Percentiles rank a stretch among this genome's conserved stretches.
phyloP scores from a whole-genome alignment of 2,888 invertebrate species.

The Drosophila sordidapex region DNA sequence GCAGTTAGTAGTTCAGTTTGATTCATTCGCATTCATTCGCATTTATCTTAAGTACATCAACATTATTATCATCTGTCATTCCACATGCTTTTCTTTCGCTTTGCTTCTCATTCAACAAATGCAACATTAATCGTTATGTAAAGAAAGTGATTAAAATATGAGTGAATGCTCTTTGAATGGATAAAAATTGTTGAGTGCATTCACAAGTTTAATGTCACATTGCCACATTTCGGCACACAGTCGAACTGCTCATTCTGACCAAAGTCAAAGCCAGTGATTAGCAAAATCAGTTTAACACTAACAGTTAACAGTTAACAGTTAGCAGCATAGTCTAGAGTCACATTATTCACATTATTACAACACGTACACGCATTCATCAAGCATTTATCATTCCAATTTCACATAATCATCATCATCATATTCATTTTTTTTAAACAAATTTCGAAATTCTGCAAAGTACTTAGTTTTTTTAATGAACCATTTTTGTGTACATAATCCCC shows the following conservation, averaged over 20 bases:
- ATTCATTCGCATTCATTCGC: conserved; percentile 56
- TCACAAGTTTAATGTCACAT: neutral
- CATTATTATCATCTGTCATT: conserved; percentile 36
- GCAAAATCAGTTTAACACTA: conserved; percentile 22
- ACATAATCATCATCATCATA: conserved; percentile 47
- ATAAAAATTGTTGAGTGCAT: neutral
- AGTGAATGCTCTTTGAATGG: neutral
- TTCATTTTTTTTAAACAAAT: conserved; percentile 55
- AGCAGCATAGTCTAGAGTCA: conserved; percentile 47
- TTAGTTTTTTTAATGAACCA: conserved; percentile 74
- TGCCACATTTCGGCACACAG: conserved; percentile 25
- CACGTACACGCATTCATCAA: conserved; percentile 50
- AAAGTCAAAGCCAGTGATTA: conserved; percentile 14
- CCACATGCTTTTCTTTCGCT: conserved; percentile 45
- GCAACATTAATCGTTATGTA: conserved; percentile 17
- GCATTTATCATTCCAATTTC: conserved; percentile 42
- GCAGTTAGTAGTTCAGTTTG: conserved; percentile 61
- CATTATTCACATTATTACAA: conserved; percentile 40
- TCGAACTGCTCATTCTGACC: conserved; percentile 40
- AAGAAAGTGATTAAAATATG: conserved; percentile 2
- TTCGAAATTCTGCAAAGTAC: conserved; percentile 77
- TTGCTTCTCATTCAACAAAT: conserved; percentile 51
- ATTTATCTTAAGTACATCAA: conserved; percentile 27
- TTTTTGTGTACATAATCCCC: conserved; percentile 82
- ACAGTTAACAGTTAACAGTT: conserved; percentile 7